phyloP scores from a whole-genome alignment of 2,797 vertebrate species.

The Meriones psammophilus region DNA sequence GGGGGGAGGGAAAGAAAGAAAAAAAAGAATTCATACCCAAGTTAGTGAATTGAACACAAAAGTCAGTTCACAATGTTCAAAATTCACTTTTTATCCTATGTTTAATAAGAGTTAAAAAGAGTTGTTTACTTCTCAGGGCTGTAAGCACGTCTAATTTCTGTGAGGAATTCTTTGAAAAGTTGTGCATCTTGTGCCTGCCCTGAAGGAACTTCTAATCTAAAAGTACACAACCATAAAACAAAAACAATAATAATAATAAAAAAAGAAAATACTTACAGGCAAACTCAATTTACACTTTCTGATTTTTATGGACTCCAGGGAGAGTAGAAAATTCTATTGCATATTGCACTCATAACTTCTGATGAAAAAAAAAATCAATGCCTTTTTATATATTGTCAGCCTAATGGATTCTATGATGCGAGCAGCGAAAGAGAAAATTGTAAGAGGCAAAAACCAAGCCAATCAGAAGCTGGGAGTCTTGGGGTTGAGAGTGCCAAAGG shows the following conservation, averaged over 20 bases:
- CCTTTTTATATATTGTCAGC: constrained; percentile 64
- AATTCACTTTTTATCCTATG: constrained; percentile 23
- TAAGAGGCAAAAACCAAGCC: constrained; percentile 52
- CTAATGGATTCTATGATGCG: constrained; percentile 60
- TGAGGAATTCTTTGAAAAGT: constrained; percentile 55
- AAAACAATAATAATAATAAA: neutral
- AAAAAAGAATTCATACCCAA: neutral
- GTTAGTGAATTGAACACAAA: constrained; percentile 50
- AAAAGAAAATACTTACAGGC: constrained; percentile 54
- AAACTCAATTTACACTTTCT: constrained; percentile 61
- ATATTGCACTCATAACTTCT: constrained; percentile 60
- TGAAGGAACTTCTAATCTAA: constrained; percentile 77
- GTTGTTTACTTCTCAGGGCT: constrained; percentile 27
- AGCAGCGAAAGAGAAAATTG: constrained; percentile 40
- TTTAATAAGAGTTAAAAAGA: constrained; percentile 35
- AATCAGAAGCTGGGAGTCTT: constrained; percentile 20
- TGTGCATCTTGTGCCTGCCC: constrained; percentile 53
- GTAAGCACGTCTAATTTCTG: constrained; percentile 45
- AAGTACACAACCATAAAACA: constrained; percentile 54
- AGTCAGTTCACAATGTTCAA: constrained; percentile 57
- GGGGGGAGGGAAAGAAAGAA: no score
- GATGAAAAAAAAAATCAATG: constrained; percentile 59
- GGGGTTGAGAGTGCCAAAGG: constrained; percentile 39
- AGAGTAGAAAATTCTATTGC: constrained; percentile 64
- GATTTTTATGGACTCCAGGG: constrained; percentile 65